Evolutionary conservation across 2,888 invertebrate genomes (phyloP).

Genomic region (Acrobasis suavella): DNA sequence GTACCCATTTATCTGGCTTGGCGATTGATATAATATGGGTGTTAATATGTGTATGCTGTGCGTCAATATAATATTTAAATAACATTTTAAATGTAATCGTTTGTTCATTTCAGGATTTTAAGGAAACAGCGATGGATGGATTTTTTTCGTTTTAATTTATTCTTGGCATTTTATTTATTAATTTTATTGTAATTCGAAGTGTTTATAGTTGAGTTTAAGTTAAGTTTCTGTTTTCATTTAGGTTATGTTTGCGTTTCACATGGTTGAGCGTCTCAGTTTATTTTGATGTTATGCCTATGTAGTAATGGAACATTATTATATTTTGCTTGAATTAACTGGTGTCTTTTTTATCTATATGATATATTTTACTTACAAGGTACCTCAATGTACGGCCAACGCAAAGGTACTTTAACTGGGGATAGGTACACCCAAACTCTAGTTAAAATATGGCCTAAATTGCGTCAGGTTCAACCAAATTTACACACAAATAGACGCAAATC

Average conservation of each 20-base stretch:
- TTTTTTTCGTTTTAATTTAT: constrained; percentile 51
- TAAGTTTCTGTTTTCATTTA: constrained; percentile 37
- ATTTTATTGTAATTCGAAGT: constrained; percentile 30
- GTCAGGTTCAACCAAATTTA: background rate
- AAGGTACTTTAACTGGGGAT: too few relatives aligned
- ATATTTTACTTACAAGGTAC: too few relatives aligned
- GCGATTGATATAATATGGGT: constrained; percentile 20
- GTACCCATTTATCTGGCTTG: constrained; percentile 26
- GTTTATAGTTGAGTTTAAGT: constrained; percentile 33
- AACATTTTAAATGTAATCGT: constrained; percentile 22
- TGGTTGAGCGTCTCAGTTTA: constrained; percentile 15
- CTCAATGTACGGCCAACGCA: too few relatives aligned
- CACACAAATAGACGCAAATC: background rate
- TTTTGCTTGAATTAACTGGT: too few relatives aligned
- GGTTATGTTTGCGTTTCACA: constrained; percentile 26
- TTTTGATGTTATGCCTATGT: background rate
- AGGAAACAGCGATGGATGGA: constrained; percentile 47
- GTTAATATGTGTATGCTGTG: too few relatives aligned
- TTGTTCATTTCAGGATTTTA: constrained; percentile 58
- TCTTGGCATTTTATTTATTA: constrained; percentile 64
- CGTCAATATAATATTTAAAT: constrained; percentile 6
- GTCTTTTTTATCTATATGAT: too few relatives aligned
- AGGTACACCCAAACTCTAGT: background rate
- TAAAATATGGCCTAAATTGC: background rate
- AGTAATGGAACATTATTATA: too few relatives aligned